Evolutionary conservation across 2,113 vertebrate genomes (phyloP).

Genomic region (Zosterops hypoxanthus): DNA sequence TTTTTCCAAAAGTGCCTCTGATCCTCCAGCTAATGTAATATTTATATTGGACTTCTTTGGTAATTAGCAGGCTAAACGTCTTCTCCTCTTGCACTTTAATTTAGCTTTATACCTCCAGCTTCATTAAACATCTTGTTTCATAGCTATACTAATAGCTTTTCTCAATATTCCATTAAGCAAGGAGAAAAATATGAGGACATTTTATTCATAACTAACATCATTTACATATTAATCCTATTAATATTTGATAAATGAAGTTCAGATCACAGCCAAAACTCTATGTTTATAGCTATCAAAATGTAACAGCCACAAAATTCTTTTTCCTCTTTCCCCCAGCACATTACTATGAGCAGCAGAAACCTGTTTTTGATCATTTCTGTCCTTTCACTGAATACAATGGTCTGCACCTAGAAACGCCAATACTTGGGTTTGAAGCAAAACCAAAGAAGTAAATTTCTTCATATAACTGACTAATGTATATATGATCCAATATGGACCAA

Average conservation of each 20-base stretch:
- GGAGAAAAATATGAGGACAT: constrained; percentile 7
- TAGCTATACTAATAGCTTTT: constrained; percentile 16
- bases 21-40: constrained; percentile 34
- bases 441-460: neutral
- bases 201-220: neutral
- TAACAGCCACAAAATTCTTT: neutral
- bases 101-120: constrained; percentile 27
- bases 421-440: neutral
- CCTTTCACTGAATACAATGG: neutral
- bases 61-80: constrained; percentile 12
- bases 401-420: neutral
- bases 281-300: neutral
- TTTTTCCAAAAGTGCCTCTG: neutral
- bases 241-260: constrained; percentile 50
- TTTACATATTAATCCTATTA: constrained; percentile 47
- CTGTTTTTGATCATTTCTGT: neutral
- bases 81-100: constrained; percentile 14
- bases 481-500: neutral
- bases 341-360: neutral
- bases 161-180: constrained; percentile 41
- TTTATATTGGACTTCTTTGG: constrained; percentile 23
- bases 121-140: constrained; percentile 60
- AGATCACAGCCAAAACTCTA: neutral
- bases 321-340: neutral
- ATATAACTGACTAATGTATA: neutral